phyloP scores from a whole-genome alignment of 2,888 invertebrate genomes.

The Patella caerulea region DNA sequence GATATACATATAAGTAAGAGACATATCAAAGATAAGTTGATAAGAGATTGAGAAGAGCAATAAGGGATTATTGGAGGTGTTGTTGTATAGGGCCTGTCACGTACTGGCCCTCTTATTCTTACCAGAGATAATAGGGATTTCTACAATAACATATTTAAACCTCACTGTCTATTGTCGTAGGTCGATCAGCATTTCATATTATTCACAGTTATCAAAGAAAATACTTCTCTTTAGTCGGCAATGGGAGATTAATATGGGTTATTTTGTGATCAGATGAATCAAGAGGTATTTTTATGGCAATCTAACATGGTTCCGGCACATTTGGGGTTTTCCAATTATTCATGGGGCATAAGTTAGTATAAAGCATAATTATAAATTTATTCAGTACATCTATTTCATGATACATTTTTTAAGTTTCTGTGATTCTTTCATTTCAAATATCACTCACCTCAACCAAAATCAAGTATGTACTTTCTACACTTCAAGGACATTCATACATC shows the following conservation, averaged over 20 bases:
- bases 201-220: neutral
- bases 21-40: neutral
- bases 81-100: neutral
- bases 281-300: neutral
- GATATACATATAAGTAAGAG: no score
- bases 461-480: no score
- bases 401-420: no score
- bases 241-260: neutral
- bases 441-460: no score
- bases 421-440: no score
- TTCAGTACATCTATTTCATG: no score
- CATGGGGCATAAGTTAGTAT: no score
- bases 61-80: neutral
- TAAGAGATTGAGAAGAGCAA: neutral
- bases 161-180: neutral
- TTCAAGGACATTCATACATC: no score
- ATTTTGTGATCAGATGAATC: neutral
- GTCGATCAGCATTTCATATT: neutral
- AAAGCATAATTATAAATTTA: no score
- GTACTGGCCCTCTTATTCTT: neutral
- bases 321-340: no score
- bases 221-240: neutral
- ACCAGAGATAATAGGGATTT: neutral
- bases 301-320: neutral
- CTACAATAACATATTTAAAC: slow-evolving; percentile 10